A percentile compares a stretch with the other conserved stretches of the same genome.
phyloP scores from a whole-genome alignment of 2,113 vertebrate species.

The Lophius piscatorius region DNA sequence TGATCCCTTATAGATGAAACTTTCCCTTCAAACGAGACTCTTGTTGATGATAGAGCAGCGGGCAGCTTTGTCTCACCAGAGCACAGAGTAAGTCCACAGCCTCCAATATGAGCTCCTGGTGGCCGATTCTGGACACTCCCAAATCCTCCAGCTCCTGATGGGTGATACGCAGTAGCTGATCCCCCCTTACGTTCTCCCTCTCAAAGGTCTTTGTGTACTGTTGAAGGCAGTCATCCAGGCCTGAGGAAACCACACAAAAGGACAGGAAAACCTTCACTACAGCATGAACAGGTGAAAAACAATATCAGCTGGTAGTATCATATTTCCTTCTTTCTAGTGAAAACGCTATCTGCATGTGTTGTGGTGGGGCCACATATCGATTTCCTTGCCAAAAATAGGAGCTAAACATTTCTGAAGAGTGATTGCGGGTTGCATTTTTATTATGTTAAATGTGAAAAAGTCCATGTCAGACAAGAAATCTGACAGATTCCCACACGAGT shows the following conservation, averaged over 20 bases:
- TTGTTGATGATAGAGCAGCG: conserved; percentile 16
- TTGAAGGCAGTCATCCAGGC: conserved; percentile 83
- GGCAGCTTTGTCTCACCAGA: conserved; percentile 72
- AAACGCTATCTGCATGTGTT: conserved; percentile 27
- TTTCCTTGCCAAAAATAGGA: conserved; percentile 22
- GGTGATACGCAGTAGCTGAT: conserved; percentile 83
- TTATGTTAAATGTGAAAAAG: conserved; percentile 29
- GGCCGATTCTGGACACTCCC: conserved; percentile 83
- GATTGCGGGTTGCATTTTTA: conserved; percentile 34
- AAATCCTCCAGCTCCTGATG: conserved; percentile 84
- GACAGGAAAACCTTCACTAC: conserved; percentile 29
- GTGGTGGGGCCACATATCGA: neutral
- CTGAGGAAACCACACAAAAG: conserved; percentile 53
- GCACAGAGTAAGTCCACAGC: conserved; percentile 83
- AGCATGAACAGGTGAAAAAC: neutral
- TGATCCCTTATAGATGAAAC: neutral
- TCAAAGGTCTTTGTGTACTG: conserved; percentile 85
- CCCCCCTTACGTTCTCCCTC: conserved; percentile 81
- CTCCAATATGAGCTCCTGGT: conserved; percentile 83
- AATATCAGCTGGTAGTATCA: conserved; percentile 1
- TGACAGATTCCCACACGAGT: conserved; percentile 40
- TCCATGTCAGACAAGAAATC: conserved; percentile 32
- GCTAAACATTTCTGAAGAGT: conserved; percentile 27
- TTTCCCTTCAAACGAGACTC: conserved; percentile 4
- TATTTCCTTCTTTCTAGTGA: conserved; percentile 23